phyloP scores from a whole-genome alignment of 2,797 vertebrate species.

The Enteromius paludinosus region DNA sequence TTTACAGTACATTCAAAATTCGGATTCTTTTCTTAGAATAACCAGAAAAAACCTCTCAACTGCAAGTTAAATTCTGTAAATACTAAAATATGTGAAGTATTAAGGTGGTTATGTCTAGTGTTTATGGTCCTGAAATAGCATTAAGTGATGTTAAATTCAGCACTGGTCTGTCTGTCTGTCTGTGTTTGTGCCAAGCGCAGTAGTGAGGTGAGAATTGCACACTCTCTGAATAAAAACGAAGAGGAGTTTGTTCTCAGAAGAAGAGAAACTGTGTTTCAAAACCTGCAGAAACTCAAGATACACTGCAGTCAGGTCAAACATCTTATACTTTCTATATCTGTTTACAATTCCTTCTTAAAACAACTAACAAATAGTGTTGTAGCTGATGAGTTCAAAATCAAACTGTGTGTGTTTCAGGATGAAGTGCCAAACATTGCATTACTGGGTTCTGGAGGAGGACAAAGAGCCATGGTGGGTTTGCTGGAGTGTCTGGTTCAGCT shows the following conservation, averaged over 20 bases:
- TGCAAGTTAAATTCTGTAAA: no score
- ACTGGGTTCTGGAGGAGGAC: conserved; percentile 53
- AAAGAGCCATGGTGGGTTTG: conserved; percentile 55
- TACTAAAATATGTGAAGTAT: no score
- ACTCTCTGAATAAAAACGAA: background rate
- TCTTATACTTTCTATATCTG: background rate
- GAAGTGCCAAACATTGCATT: conserved; percentile 50
- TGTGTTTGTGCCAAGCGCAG: no score
- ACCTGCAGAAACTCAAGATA: background rate
- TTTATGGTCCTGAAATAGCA: no score
- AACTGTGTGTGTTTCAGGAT: background rate
- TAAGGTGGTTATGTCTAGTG: no score
- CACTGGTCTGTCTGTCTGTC: background rate
- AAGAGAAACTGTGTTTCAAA: background rate
- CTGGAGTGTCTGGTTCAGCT: conserved; percentile 56
- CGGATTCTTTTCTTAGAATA: no score
- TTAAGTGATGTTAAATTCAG: background rate
- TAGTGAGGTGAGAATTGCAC: conserved; percentile 12
- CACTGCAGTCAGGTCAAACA: conserved; percentile 4
- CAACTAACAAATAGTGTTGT: no score
- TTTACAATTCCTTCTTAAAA: no score
- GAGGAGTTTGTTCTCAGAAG: background rate
- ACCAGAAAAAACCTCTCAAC: no score
- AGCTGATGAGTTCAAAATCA: no score
- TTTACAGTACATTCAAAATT: no score